A percentile compares a stretch with the other conserved stretches of the same genome.
These are phyloP conservation scores for Campopleginae sp. DNA, from an alignment of 2,888 invertebrate species.

Conservation along the genomic window DNA sequence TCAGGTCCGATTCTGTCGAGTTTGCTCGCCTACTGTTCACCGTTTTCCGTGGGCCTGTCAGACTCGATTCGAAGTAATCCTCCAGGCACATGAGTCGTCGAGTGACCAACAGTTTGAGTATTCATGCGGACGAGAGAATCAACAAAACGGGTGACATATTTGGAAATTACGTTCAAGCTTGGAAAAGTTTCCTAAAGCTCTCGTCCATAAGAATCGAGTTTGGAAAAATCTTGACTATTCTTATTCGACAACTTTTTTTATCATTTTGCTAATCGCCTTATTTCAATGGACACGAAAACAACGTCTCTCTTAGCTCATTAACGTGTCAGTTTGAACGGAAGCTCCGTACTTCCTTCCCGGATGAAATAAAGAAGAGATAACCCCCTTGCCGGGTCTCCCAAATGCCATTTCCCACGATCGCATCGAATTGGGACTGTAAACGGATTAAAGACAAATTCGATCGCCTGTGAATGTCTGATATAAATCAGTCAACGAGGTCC, in stretches of 20 bases:
- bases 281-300: not conserved
- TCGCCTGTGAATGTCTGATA: not conserved
- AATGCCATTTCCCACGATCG: not conserved
- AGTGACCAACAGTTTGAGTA: not conserved
- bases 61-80: not conserved
- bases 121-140: not conserved
- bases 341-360: not conserved
- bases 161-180: not conserved
- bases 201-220: not conserved
- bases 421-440: not conserved
- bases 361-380: not conserved
- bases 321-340: not conserved
- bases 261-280: not conserved
- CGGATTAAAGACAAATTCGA: not conserved
- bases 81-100: not conserved
- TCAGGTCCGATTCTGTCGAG: not conserved
- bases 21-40: not conserved
- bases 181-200: not conserved
- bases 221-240: not conserved
- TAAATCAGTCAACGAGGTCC: slow-evolving; percentile 3
- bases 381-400: not conserved
- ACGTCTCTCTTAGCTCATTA: not conserved
- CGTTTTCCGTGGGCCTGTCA: not conserved
- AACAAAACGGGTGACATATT: not conserved
- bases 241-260: not conserved